Base-by-base conservation (phyloP, 2,113 vertebrate species). In the Galemys pyrenaicus region DNA sequence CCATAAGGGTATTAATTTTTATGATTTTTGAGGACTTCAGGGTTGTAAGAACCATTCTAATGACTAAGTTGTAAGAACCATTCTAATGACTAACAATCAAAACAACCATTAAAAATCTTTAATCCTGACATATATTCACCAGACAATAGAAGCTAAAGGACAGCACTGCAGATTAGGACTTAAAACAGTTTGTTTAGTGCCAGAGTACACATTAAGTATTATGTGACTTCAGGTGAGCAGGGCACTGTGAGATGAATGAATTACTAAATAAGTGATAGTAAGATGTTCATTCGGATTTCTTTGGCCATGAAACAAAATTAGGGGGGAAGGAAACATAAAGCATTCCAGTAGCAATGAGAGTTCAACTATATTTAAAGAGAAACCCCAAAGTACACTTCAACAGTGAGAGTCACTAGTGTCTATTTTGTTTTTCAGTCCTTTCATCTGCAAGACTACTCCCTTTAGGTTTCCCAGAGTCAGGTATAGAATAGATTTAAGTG, bases 231-330 rank as follows among this genome's bases (percentile, higher is more conserved):
- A 98, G 92, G 95, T 98, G 81, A 97, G 92, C 96, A 95, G 84
- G 93, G 19, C 95, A 92, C 93, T 77, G 86, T 46, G 95, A 92
- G 88, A 97, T 96, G 96, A 95, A 95, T 96, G 95, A 98, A 96
- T 97, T 97, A 92, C 94, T 96, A 95, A 94, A 95, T 85, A 97
- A 94, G 96, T 97, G 74, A 90, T 80, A 89, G 74, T 58, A 75
- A 20, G 37, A 64, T 88, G 97, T 97, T 97, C 89, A 94, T 2
- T 35, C 91, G 80, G 81, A 51, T 87, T 71, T 93, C 39, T 87
- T 95, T 84, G 64, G n/a, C 32, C 16, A 80, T 77, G 60, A 75
- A 95, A 87, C 46, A 89, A 94, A 95, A 1, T 68, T 51, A 78
- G 81, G 16, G 51, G 2, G 26, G 5, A 91, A 95, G 54, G 71